Conservation (phyloP, 2,113 vertebrate genomes). For the Erinaceus europaeus region DNA sequence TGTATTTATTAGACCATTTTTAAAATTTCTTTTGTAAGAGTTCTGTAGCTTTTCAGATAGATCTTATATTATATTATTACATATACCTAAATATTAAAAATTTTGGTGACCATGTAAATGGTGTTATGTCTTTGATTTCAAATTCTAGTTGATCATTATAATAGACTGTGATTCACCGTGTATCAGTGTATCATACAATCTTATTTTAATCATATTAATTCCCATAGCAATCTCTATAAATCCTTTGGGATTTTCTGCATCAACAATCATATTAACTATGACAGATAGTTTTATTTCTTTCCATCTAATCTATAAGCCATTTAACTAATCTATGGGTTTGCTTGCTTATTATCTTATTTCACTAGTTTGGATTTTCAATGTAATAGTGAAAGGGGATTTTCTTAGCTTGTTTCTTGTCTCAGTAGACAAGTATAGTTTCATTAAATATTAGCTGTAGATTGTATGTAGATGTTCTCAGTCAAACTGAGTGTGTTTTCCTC, state of each 20-base stretch:
- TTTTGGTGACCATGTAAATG: background rate
- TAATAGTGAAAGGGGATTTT: background rate
- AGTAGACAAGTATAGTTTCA: background rate
- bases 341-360: background rate
- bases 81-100: background rate
- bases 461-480: background rate
- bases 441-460: background rate
- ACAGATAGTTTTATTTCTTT: background rate
- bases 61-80: background rate
- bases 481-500: background rate
- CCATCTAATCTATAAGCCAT: background rate
- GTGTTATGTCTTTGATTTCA: background rate
- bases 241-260: background rate
- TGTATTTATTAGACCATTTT: too few relatives aligned
- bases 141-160: background rate
- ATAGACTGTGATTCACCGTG: background rate
- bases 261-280: background rate
- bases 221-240: background rate
- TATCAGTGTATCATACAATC: background rate
- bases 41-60: too few relatives aligned
- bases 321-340: background rate
- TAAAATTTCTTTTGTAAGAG: too few relatives aligned
- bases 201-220: background rate
- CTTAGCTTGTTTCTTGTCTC: background rate
- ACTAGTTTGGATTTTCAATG: background rate